These are phyloP conservation scores for Argentina silus DNA, from an alignment of 2,797 vertebrate genomes.

Conservation along the genomic window DNA sequence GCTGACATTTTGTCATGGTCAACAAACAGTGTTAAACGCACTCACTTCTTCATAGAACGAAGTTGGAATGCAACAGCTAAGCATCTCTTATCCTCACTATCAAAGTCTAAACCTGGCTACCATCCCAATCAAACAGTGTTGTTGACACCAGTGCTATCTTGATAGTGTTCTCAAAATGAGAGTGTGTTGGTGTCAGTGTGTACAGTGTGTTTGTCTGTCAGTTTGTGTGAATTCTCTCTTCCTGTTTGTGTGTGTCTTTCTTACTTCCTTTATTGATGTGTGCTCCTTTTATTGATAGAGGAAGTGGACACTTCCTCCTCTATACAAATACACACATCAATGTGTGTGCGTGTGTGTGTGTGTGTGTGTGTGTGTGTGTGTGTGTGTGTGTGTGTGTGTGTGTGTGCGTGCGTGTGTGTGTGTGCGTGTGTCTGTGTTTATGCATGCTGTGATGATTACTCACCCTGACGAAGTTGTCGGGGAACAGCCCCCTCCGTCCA, in stretches of 20 bases:
- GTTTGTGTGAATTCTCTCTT: not conserved
- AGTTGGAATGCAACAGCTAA: no score
- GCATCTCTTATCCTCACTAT: no score
- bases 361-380: not conserved
- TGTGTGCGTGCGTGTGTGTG: not conserved
- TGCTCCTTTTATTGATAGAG: no score
- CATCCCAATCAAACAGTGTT: no score
- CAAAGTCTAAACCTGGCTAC: no score
- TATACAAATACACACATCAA: not conserved
- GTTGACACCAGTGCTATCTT: not conserved
- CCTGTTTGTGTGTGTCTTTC: slow-evolving; percentile 19
- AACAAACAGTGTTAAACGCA: no score
- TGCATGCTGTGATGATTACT: slow-evolving; percentile 75
- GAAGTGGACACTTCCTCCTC: slow-evolving; percentile 54
- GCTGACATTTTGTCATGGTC: no score
- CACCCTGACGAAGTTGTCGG: slow-evolving; percentile 99
- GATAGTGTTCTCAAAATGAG: slow-evolving; percentile 18
- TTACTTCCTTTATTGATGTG: slow-evolving; percentile 43
- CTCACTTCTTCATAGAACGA: no score
- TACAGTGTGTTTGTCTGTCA: no score
- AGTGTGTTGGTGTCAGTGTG: not conserved
- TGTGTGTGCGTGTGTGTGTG: not conserved
- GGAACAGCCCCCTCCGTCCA: slow-evolving; percentile 96
- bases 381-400: slow-evolving; percentile 3
- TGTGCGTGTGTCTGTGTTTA: slow-evolving; percentile 8